phyloP scores from a whole-genome alignment of 2,888 invertebrate species.

The Nymphalis polychloros region DNA sequence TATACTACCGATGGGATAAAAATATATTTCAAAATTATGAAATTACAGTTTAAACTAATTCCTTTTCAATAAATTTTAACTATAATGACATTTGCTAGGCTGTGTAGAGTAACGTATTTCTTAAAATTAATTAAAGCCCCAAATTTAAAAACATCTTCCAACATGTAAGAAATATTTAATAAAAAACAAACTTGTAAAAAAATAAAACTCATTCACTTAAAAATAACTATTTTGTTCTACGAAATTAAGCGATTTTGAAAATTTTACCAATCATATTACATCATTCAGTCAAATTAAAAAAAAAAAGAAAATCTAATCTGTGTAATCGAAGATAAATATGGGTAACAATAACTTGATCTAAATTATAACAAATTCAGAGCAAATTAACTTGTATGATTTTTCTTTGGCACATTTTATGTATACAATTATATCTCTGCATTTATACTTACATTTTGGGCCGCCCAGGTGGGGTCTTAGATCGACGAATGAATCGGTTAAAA shows the following conservation, averaged over 20 bases:
- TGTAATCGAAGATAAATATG: no score
- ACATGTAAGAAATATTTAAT: background rate
- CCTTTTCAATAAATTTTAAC: background rate
- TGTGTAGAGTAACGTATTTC: background rate
- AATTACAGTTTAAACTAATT: conserved; percentile 8
- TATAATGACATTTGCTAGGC: conserved; percentile 18
- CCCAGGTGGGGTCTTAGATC: no score
- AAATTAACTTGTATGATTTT: background rate
- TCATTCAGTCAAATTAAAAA: no score
- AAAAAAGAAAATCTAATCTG: no score
- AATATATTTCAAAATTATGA: background rate
- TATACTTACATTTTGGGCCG: no score
- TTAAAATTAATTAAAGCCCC: conserved; percentile 40
- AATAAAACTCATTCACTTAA: background rate
- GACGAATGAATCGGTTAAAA: no score
- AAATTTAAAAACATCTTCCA: conserved; percentile 15
- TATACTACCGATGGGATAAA: conserved; percentile 6
- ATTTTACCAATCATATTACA: no score
- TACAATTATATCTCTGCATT: no score
- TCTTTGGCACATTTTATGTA: conserved; percentile 28
- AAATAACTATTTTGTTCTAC: background rate
- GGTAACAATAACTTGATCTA: background rate
- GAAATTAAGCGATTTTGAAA: background rate
- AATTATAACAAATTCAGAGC: conserved; percentile 1
- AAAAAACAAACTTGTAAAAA: background rate